Evolutionary conservation across 2,113 vertebrate genomes (phyloP).

Genomic region (Herpetotheres cachinnans): DNA sequence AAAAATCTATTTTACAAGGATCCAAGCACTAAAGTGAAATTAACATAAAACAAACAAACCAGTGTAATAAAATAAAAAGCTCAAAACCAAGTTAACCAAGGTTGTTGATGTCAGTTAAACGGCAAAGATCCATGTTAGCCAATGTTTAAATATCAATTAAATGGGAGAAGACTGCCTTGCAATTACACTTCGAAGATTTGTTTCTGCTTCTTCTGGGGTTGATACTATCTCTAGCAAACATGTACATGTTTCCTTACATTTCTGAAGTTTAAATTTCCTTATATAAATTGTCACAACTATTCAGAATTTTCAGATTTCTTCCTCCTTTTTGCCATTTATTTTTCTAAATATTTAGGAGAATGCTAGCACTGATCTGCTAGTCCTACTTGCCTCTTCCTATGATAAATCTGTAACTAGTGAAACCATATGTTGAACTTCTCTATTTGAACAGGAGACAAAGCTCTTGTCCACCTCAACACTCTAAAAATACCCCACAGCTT

Average conservation of each 20-base stretch:
- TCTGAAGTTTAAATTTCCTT: not conserved
- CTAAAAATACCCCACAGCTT: not conserved
- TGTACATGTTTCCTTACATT: not conserved
- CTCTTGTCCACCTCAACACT: not conserved
- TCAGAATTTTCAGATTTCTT: not conserved
- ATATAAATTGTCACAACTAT: not conserved
- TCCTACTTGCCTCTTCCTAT: not conserved
- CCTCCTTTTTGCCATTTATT: not conserved
- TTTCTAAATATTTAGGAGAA: not conserved
- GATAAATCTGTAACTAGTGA: not conserved
- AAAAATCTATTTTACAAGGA: constrained; percentile 32
- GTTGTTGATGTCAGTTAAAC: constrained; percentile 58
- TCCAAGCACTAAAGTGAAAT: constrained; percentile 55
- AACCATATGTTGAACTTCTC: not conserved
- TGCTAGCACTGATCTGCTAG: not conserved
- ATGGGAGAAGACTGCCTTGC: constrained; percentile 31
- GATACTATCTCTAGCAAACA: not conserved
- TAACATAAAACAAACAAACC: constrained; percentile 65
- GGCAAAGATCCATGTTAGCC: constrained; percentile 50
- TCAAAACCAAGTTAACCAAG: constrained; percentile 57
- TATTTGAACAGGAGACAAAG: not conserved
- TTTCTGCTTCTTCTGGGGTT: constrained; percentile 35
- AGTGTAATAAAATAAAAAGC: constrained; percentile 60
- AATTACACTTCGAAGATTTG: constrained; percentile 51
- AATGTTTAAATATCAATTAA: constrained; percentile 65